phyloP scores from a whole-genome alignment of 2,797 vertebrate genomes.

The Hydrophis major region DNA sequence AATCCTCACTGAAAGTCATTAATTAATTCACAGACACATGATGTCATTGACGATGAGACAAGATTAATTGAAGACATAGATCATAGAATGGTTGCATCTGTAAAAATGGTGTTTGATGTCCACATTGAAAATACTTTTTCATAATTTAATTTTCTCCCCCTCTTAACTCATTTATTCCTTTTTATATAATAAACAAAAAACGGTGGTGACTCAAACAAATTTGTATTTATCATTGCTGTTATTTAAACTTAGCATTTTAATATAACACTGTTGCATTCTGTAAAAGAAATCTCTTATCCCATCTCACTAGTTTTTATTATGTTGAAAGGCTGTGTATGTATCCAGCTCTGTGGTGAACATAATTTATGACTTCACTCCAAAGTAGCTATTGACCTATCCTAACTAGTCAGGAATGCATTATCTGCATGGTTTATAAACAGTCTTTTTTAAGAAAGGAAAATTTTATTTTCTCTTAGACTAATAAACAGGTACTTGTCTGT shows the following conservation, averaged over 20 bases:
- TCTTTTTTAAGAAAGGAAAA: neutral
- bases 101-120: slow-evolving; percentile 11
- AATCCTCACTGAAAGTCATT: neutral
- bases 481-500: neutral
- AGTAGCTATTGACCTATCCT: neutral
- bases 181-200: neutral
- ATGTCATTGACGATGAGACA: neutral
- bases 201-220: neutral
- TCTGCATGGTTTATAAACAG: neutral
- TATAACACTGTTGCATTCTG: neutral
- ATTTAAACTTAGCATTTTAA: neutral
- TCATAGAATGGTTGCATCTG: neutral
- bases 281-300: neutral
- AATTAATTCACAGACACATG: neutral
- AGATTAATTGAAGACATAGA: neutral
- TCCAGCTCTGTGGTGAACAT: neutral
- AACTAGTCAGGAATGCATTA: neutral
- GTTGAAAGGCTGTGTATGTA: neutral
- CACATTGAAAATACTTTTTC: slow-evolving; percentile 11
- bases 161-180: neutral
- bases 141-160: neutral
- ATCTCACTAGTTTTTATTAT: neutral
- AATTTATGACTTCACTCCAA: neutral
- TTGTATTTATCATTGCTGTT: neutral
- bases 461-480: neutral